Percentiles rank a stretch among this genome's conserved stretches.
Conservation (phyloP, 1,140 invertebrate genomes). For the Drosophila sproati region DNA sequence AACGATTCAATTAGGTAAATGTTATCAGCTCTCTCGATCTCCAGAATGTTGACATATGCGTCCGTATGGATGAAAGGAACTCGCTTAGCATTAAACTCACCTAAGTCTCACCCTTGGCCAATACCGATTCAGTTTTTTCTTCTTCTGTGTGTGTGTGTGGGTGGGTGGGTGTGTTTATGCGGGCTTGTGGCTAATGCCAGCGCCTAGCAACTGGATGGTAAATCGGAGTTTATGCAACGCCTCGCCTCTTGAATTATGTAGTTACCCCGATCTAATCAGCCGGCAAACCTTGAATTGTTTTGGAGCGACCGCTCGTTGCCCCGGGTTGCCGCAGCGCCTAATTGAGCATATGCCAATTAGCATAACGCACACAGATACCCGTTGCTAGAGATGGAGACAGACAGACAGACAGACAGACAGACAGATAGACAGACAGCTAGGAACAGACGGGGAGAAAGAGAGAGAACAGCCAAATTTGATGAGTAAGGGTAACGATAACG, state of each 20-base stretch:
- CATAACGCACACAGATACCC: slow-evolving; percentile 44
- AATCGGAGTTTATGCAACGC: slow-evolving; percentile 43
- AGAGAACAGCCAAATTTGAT: not conserved
- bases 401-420: not conserved
- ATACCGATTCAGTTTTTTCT: slow-evolving; percentile 22
- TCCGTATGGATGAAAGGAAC: not conserved
- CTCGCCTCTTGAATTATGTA: slow-evolving; percentile 56
- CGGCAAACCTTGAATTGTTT: slow-evolving; percentile 41
- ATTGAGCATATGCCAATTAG: slow-evolving; percentile 83
- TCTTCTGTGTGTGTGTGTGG: not conserved
- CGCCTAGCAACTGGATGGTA: slow-evolving; percentile 59
- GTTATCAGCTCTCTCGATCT: slow-evolving; percentile 13
- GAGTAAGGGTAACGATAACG: slow-evolving; percentile 6
- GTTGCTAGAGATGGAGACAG: not conserved
- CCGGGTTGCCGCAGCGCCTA: slow-evolving; percentile 67
- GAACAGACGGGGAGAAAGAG: not conserved
- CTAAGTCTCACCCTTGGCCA: slow-evolving; percentile 3
- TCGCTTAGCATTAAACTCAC: not conserved
- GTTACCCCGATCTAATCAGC: slow-evolving; percentile 80
- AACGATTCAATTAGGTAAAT: slow-evolving; percentile 2
- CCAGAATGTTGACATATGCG: slow-evolving; percentile 34
- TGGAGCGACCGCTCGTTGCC: slow-evolving; percentile 38
- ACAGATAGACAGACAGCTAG: not conserved
- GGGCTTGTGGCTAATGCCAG: slow-evolving; percentile 53
- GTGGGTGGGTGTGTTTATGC: not conserved